Conservation (phyloP, 2,113 vertebrate species). For the Elgaria multicarinata region DNA sequence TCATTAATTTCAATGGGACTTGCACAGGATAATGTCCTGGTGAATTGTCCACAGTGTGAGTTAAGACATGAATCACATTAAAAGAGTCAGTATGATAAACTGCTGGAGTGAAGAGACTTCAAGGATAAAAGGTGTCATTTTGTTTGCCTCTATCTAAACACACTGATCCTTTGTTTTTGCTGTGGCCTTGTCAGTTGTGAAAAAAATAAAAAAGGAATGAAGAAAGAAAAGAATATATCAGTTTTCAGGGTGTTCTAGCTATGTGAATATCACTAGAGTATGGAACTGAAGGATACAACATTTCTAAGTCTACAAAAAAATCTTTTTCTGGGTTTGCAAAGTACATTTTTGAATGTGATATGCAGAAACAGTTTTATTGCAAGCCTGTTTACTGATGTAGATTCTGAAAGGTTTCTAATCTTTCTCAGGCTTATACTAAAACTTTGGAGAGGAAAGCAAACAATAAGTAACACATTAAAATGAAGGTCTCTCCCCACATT, state of each 20-base stretch:
- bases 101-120: conserved; percentile 17
- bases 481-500: neutral
- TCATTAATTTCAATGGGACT: neutral
- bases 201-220: neutral
- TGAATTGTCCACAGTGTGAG: neutral
- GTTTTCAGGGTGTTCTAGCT: conserved; percentile 3
- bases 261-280: neutral
- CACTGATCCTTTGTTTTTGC: conserved; percentile 33
- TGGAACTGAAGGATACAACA: conserved; percentile 13
- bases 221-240: conserved; percentile 23
- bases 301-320: conserved; percentile 3
- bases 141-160: conserved; percentile 18
- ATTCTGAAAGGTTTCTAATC: neutral
- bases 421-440: neutral
- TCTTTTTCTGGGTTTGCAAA: neutral
- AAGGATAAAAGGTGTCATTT: conserved; percentile 37
- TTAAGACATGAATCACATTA: neutral
- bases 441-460: conserved; percentile 9
- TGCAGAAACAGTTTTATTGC: neutral
- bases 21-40: neutral
- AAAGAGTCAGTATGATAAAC: neutral
- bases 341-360: neutral
- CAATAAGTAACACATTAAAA: conserved; percentile 15
- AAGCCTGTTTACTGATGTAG: neutral
- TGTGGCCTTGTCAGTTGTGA: conserved; percentile 20